Evolutionary conservation across 2,113 vertebrate genomes (phyloP).

Genomic region (Numida meleagris): DNA sequence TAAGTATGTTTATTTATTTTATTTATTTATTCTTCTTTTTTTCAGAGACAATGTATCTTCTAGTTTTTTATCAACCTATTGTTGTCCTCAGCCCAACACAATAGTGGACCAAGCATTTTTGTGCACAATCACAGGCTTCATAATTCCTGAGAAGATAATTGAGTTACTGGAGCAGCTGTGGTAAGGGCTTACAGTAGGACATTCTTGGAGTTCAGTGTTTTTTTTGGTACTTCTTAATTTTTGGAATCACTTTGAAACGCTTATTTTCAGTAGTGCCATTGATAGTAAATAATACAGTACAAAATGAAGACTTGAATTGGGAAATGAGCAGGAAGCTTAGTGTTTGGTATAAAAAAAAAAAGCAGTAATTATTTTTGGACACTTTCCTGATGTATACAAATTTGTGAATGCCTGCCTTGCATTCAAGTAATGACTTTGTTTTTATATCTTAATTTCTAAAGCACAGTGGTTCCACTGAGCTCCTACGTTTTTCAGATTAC

Average conservation of each 20-base stretch:
- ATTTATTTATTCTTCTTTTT: background rate
- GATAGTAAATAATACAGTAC: background rate
- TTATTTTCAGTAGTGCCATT: background rate
- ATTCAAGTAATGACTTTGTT: background rate
- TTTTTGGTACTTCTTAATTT: background rate
- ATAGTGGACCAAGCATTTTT: conserved; percentile 72
- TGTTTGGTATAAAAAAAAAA: background rate
- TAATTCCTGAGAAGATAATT: conserved; percentile 84
- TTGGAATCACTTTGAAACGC: background rate
- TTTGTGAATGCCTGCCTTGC: background rate
- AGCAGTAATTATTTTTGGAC: background rate
- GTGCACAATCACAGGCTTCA: conserved; percentile 85
- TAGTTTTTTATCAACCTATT: conserved; percentile 86
- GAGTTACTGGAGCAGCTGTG: conserved; percentile 83
- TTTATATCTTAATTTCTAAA: background rate
- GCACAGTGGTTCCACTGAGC: background rate
- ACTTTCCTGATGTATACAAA: background rate
- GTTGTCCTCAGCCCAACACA: conserved; percentile 82
- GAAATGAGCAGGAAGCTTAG: background rate
- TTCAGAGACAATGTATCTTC: conserved; percentile 82
- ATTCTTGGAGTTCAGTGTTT: background rate
- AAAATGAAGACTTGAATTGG: background rate
- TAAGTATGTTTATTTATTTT: background rate
- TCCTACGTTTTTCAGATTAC: background rate
- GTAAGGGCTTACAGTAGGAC: conserved; percentile 72